phyloP scores from a whole-genome alignment of 2,113 vertebrate genomes.

The Ageneiosus marmoratus region DNA sequence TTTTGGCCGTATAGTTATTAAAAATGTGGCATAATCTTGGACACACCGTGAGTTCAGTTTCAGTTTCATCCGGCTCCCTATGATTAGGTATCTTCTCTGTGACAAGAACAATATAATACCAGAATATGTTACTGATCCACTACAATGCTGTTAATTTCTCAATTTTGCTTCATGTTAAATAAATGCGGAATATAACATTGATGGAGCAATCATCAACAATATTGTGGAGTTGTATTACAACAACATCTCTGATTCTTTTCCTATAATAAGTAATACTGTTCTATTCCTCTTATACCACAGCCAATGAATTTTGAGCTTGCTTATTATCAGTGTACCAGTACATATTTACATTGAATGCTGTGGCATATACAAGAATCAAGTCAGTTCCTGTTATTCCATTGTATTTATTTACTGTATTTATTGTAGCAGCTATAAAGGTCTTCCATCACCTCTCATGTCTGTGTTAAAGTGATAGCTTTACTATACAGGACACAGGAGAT shows the following conservation, averaged over 20 bases:
- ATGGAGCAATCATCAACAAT: background rate
- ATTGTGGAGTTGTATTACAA: background rate
- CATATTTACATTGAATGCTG: background rate
- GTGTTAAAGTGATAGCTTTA: too few species aligned
- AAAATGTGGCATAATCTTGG: background rate
- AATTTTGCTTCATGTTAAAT: background rate
- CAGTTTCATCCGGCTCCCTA: conserved; percentile 29
- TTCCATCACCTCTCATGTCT: too few species aligned
- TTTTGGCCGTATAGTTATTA: background rate
- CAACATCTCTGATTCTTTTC: background rate
- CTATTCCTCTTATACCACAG: background rate
- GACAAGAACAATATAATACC: conserved; percentile 25
- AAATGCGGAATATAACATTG: background rate
- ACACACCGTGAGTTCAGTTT: conserved; percentile 58
- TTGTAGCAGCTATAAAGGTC: background rate
- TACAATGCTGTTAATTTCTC: background rate
- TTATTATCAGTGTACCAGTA: background rate
- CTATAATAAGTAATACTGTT: background rate
- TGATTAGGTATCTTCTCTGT: conserved; percentile 44
- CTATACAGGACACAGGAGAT: too few species aligned
- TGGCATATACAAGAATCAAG: background rate
- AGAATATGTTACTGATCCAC: background rate
- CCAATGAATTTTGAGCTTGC: background rate
- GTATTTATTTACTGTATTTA: too few species aligned
- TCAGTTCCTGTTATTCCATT: background rate